These are phyloP conservation scores for Parotia lawesii DNA, from an alignment of 2,113 vertebrate species.

Conservation along the genomic window DNA sequence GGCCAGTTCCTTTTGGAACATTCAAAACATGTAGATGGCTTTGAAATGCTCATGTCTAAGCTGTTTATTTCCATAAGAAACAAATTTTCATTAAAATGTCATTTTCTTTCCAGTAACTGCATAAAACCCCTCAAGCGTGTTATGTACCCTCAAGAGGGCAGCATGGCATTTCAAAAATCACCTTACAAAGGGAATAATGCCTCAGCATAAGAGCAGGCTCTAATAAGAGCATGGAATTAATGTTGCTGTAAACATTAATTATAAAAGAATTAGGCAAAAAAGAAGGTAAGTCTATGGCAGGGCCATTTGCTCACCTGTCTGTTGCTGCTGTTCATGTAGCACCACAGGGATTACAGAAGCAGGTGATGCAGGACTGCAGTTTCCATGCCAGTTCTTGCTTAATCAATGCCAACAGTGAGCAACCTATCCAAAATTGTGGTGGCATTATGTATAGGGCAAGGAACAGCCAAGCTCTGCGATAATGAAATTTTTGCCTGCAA, in stretches of 20 bases:
- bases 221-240: background rate
- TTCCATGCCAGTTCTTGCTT: background rate
- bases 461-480: background rate
- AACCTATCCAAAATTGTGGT: background rate
- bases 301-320: background rate
- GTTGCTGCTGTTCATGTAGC: background rate
- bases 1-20: background rate
- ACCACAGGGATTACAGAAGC: background rate
- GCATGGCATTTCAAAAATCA: slow-evolving; percentile 34
- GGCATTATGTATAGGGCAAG: background rate
- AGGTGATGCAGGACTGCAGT: background rate
- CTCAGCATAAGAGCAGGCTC: background rate
- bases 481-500: background rate
- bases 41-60: background rate
- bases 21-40: background rate
- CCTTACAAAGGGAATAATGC: background rate
- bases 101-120: background rate
- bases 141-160: slow-evolving; percentile 55
- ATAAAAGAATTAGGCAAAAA: background rate
- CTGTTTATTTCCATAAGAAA: background rate
- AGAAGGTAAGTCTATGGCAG: background rate
- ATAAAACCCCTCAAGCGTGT: background rate
- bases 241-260: background rate
- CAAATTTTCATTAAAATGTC: background rate
- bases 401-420: background rate